Base-by-base conservation (phyloP, 2,888 invertebrate genomes). In the Apotomis capreana region DNA sequence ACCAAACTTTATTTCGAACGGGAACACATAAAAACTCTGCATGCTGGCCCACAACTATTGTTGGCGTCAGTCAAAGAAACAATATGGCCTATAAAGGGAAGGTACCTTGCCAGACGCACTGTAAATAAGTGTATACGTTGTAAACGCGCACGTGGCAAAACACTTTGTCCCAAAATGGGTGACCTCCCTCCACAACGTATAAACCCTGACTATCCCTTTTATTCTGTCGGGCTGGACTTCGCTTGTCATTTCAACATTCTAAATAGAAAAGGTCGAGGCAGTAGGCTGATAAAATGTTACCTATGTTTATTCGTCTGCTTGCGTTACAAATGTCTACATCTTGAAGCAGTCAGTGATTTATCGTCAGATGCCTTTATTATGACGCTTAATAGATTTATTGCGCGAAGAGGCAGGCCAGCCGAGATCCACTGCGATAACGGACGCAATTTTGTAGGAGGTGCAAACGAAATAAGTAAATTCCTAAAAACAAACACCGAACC, bases 401-500 rank as follows among this genome's bases (percentile, higher is more conserved):
- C 26, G 26, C 26, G 2, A 26, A 26, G 52, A 73, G 81, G 83
- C 0, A 76, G 75, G 58, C 82, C 83, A 12, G 10, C 44, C 12
- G 80, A 80, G 57, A 76, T 84, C 15, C 81, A 76, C 67, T 77
- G 72, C 15, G 82, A 83, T 51, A 81, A 81, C 68, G 83, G 81
- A 0, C 74, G 76, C 0, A 81, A 78, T 60, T 81, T 81, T 69
- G 78, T 80, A 2, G 80, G 76, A 0, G 78, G 78, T 2, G 74
- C 75, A 36, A 80, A 78, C 37, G 79, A 80, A 36, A 15, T 81
- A 36, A 63, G 63, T 10, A 5, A 44, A 13, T 79, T 82, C 74
- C 52, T 78, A 40, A 74, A 76, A 37, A 8, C 15, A n/a, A 72
- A 75, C 57, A 0, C 26, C 4, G n/a, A 70, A 0, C 13, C 59